A percentile compares a stretch with the other conserved stretches of the same genome.
Evolutionary conservation across 2,888 invertebrate species (phyloP).

Genomic region (Archips crataeganus): DNA sequence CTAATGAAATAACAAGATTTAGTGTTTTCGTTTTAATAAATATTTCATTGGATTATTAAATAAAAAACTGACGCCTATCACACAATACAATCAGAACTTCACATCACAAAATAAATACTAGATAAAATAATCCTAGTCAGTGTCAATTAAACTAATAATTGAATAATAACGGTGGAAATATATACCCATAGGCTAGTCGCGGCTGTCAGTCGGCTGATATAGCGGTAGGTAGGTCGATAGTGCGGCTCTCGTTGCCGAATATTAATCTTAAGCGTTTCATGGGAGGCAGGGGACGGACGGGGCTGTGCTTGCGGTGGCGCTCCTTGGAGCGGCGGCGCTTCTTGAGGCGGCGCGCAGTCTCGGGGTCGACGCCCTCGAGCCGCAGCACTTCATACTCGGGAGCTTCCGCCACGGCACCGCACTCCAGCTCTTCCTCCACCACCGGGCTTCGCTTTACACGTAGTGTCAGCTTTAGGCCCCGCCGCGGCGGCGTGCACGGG

Average conservation of each 20-base stretch:
- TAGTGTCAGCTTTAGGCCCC: conserved; percentile 91
- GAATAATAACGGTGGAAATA: conserved; percentile 83
- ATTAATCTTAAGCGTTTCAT: conserved; percentile 95
- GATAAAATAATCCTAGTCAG: conserved; percentile 81
- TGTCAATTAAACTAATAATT: conserved; percentile 84
- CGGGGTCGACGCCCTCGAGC: conserved; percentile 90
- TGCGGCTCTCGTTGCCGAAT: conserved; percentile 95
- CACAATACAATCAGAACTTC: conserved; percentile 74
- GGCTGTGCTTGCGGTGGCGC: conserved; percentile 81
- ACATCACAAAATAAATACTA: conserved; percentile 82
- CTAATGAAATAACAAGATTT: conserved; percentile 59
- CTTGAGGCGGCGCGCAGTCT: conserved; percentile 83
- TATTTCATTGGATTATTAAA: conserved; percentile 72
- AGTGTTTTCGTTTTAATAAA: conserved; percentile 66
- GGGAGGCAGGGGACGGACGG: conserved; percentile 87
- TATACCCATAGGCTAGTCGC: conserved; percentile 74
- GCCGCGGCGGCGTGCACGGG: conserved; percentile 86
- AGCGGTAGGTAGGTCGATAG: conserved; percentile 94
- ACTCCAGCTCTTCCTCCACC: conserved; percentile 93
- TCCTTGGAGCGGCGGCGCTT: conserved; percentile 83
- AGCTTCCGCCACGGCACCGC: conserved; percentile 89
- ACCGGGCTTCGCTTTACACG: conserved; percentile 95
- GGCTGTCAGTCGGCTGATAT: conserved; percentile 86
- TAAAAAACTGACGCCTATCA: conserved; percentile 72
- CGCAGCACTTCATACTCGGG: conserved; percentile 94